These are phyloP conservation scores for Aurelia sp. DNA, from an alignment of 30 jellyfish, hydroid and myxozoan genomes.

Conservation along the genomic window DNA sequence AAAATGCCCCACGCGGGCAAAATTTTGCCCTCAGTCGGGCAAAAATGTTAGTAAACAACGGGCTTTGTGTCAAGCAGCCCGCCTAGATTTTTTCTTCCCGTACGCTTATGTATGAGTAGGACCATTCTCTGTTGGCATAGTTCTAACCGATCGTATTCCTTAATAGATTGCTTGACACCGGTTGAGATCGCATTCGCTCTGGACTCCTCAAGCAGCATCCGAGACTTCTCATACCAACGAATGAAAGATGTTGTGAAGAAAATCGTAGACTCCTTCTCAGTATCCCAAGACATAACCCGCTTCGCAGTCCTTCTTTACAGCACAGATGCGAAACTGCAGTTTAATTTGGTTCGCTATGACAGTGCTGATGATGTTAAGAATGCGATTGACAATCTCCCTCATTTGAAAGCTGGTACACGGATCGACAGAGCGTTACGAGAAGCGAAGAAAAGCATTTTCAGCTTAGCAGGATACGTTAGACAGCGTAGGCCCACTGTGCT, in stretches of 20 bases:
- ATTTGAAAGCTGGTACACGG: conserved; percentile 78
- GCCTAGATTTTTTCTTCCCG: too few species aligned
- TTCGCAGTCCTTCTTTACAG: conserved; percentile 83
- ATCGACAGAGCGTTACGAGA: conserved; percentile 79
- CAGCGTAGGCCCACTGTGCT: conserved; percentile 94
- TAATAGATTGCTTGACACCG: conserved; percentile 82
- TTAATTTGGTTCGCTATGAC: conserved; percentile 84
- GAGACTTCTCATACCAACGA: conserved; percentile 56
- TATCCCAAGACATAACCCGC: conserved; percentile 83
- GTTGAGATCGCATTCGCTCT: conserved; percentile 90
- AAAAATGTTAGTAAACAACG: too few species aligned
- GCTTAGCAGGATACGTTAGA: conserved; percentile 78
- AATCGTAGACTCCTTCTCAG: conserved; percentile 87
- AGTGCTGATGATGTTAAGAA: conserved; percentile 64
- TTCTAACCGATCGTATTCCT: background rate
- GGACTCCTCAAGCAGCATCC: conserved; percentile 92
- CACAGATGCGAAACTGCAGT: conserved; percentile 73
- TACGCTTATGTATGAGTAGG: too few species aligned
- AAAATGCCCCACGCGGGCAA: too few species aligned
- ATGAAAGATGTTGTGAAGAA: conserved; percentile 83
- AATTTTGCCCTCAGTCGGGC: too few species aligned
- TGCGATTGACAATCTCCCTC: conserved; percentile 82
- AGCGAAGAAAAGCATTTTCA: conserved; percentile 75
- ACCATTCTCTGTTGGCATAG: too few species aligned
- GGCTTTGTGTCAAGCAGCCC: too few species aligned